These are phyloP conservation scores for Saguinus midas DNA, from an alignment of 2,113 vertebrate genomes.

Conservation along the genomic window DNA sequence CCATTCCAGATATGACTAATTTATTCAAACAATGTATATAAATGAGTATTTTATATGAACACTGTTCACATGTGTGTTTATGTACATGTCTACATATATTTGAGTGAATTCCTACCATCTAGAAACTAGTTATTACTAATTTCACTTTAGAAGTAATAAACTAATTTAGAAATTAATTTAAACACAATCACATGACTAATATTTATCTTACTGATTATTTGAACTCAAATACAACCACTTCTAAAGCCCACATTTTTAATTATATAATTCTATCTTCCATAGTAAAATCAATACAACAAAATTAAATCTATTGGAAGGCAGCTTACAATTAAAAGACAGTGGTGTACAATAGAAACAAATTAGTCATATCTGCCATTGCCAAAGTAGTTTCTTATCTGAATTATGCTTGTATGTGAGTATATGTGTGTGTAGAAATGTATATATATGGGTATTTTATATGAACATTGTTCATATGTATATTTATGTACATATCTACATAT, in stretches of 20 bases:
- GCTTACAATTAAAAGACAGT: constrained; percentile 9
- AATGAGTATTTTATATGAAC: too few relatives aligned
- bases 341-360: constrained; percentile 27
- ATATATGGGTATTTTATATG: too few relatives aligned
- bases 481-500: too few relatives aligned
- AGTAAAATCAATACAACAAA: constrained; percentile 33
- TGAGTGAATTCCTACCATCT: background rate
- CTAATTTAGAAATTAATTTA: constrained; percentile 13
- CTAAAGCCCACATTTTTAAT: background rate
- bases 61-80: too few relatives aligned
- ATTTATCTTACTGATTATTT: background rate
- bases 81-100: too few relatives aligned
- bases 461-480: too few relatives aligned
- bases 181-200: background rate
- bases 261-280: background rate
- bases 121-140: background rate
- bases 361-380: background rate
- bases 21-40: background rate
- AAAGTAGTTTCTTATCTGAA: too few relatives aligned
- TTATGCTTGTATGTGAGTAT: background rate
- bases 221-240: background rate
- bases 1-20: background rate
- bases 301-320: constrained; percentile 39
- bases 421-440: background rate
- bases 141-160: background rate